Base-by-base conservation (phyloP, 2,888 invertebrate genomes). In the Clivina fossor region DNA sequence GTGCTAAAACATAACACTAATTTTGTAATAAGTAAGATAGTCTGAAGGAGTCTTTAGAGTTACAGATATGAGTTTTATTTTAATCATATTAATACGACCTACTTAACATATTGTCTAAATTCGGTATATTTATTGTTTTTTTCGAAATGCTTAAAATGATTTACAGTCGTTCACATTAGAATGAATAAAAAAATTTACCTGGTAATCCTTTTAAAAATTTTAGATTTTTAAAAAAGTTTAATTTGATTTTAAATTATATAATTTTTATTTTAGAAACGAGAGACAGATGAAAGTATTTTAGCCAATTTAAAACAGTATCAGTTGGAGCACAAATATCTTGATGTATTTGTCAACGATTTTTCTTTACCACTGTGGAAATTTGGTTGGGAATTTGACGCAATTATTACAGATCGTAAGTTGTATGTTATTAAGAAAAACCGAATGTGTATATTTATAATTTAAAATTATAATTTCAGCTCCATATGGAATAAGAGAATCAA, bases 401-500 rank as follows among this genome's bases (percentile, higher is more conserved):
- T 99, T 58, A 84, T 99, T 55, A 95, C 97, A 22, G 99, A 99
- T 75, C 99, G 93, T 93, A 76, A 81, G 88, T 80, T 5, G 4
- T 18, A 3, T 44, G 22, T 35, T 13, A 24, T 28, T 28, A 40
- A 40, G 16, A 7, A 20, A 15, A 13, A 22, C 4, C 50, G 15
- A 56, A 53, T 32, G 16, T 33, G 53, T 18, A 16, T 46, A 35
- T 30, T 40, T 32, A 19, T 44, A 37, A 37, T 40, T 7, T 16
- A 41, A 30, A 16, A 37, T 1, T 47, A 43, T 56, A 26, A 62
- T 68, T 77, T 1, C 68, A 96, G 97, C 98, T 16, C 99, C 99
- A 0, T 99, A 99, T 76, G 99, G 99, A 22, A 93, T 99, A 19
- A 78, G 99, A 59, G 99, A 99, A 76, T 83, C 95, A 1, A 90